phyloP scores from a whole-genome alignment of 2,113 vertebrate genomes.

The Cichladusa arquata region DNA sequence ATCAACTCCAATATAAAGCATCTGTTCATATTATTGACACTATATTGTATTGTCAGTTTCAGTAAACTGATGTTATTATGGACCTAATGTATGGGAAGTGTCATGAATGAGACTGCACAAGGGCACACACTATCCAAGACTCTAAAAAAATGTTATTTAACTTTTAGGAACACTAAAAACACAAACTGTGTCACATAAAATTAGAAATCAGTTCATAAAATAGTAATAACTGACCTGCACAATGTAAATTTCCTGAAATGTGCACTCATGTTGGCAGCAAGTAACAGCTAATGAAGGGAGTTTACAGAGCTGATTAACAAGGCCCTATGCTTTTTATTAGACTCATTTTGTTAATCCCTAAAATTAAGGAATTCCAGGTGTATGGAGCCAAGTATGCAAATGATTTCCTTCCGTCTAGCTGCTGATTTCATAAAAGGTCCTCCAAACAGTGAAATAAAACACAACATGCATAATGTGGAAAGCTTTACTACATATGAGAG shows the following conservation, averaged over 20 bases:
- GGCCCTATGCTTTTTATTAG: conserved; percentile 78
- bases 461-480: conserved; percentile 57
- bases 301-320: conserved; percentile 79
- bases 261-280: conserved; percentile 54
- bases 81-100: neutral
- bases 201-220: conserved; percentile 76
- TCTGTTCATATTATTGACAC: conserved; percentile 21
- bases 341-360: conserved; percentile 79
- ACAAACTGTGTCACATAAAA: conserved; percentile 72
- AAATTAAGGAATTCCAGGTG: conserved; percentile 83
- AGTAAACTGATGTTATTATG: neutral
- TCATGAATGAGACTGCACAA: conserved; percentile 14
- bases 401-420: conserved; percentile 76
- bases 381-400: conserved; percentile 81
- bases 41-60: conserved; percentile 15
- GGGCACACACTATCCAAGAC: neutral
- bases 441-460: conserved; percentile 75
- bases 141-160: conserved; percentile 35
- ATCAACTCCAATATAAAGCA: neutral
- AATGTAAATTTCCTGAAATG: conserved; percentile 73
- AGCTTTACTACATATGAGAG: conserved; percentile 63
- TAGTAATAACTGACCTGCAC: conserved; percentile 68
- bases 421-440: conserved; percentile 76
- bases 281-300: conserved; percentile 75
- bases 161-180: conserved; percentile 67